Percentiles rank a stretch among this genome's conserved stretches.
phyloP scores from a whole-genome alignment of 2,113 vertebrate genomes.

The Monopterus albus region DNA sequence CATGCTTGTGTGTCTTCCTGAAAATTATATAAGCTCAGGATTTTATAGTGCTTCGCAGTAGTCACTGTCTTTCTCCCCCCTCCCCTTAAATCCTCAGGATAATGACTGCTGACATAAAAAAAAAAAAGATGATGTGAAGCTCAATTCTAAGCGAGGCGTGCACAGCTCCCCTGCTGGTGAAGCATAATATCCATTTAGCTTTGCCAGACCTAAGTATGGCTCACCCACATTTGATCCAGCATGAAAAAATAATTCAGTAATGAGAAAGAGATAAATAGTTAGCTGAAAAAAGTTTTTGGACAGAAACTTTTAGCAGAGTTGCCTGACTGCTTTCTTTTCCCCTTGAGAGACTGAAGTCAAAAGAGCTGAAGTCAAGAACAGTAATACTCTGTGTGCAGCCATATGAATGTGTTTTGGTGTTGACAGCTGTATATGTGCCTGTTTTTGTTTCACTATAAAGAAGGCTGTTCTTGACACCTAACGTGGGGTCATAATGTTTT shows the following conservation, averaged over 20 bases:
- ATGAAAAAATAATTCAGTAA: slow-evolving; percentile 72
- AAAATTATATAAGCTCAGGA: slow-evolving; percentile 25
- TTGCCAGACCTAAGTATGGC: slow-evolving; percentile 65
- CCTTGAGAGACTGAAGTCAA: slow-evolving; percentile 35
- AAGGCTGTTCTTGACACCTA: slow-evolving; percentile 45
- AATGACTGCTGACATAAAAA: slow-evolving; percentile 25
- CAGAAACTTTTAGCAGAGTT: slow-evolving; percentile 33
- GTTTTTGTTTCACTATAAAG: slow-evolving; percentile 65
- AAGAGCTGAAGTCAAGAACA: slow-evolving; percentile 46
- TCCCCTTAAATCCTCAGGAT: neutral
- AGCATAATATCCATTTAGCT: slow-evolving; percentile 39
- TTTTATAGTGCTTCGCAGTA: slow-evolving; percentile 18
- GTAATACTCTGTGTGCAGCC: slow-evolving; percentile 23
- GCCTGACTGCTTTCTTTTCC: slow-evolving; percentile 19
- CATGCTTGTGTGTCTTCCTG: slow-evolving; percentile 14
- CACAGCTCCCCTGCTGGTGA: slow-evolving; percentile 63
- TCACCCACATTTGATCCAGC: slow-evolving; percentile 72
- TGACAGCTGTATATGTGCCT: slow-evolving; percentile 45
- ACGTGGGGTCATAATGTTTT: slow-evolving; percentile 48
- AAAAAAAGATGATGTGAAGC: slow-evolving; percentile 8
- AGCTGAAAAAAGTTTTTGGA: slow-evolving; percentile 66
- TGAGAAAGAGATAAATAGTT: slow-evolving; percentile 64
- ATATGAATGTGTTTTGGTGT: slow-evolving; percentile 53
- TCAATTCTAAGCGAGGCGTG: slow-evolving; percentile 11
- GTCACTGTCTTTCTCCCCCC: neutral